These are phyloP conservation scores for Melanotaenia boesemani DNA, from an alignment of 2,797 vertebrate species.

Conservation along the genomic window DNA sequence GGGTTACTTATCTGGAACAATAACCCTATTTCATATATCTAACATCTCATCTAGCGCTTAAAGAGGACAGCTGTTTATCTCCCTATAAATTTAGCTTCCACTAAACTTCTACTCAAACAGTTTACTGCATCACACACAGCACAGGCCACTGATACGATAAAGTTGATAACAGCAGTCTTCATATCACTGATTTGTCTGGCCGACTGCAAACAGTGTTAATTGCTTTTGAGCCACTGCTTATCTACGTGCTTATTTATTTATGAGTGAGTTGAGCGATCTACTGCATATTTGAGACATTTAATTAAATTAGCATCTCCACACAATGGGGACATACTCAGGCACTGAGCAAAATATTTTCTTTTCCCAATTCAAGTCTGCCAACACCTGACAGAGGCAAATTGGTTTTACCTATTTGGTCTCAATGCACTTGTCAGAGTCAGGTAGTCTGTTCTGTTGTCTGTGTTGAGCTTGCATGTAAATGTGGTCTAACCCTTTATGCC, in stretches of 20 bases:
- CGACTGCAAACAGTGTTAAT: slow-evolving; percentile 64
- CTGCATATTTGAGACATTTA: slow-evolving; percentile 67
- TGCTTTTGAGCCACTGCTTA: slow-evolving; percentile 61
- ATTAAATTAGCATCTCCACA: slow-evolving; percentile 63
- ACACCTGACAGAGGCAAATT: slow-evolving; percentile 22
- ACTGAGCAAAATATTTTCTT: slow-evolving; percentile 22
- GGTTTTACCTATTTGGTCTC: slow-evolving; percentile 18
- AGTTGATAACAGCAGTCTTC: slow-evolving; percentile 35
- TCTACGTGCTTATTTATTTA: slow-evolving; percentile 69
- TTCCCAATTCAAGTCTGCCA: slow-evolving; percentile 9
- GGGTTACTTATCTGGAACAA: slow-evolving; percentile 12
- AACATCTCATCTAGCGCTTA: slow-evolving; percentile 2
- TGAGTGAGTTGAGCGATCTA: slow-evolving; percentile 42
- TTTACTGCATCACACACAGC: slow-evolving; percentile 39
- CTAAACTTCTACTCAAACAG: slow-evolving; percentile 34
- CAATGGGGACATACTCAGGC: slow-evolving; percentile 21
- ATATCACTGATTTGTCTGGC: slow-evolving; percentile 53
- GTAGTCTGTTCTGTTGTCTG: slow-evolving; percentile 1
- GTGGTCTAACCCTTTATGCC: neutral
- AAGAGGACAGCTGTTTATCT: slow-evolving; percentile 7
- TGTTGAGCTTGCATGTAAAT: neutral
- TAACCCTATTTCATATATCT: slow-evolving; percentile 6
- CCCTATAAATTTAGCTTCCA: neutral
- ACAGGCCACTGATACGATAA: slow-evolving; percentile 31
- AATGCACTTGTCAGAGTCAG: neutral